Base-by-base conservation (phyloP, 2,113 vertebrate species). In the Spilogale gracilis region DNA sequence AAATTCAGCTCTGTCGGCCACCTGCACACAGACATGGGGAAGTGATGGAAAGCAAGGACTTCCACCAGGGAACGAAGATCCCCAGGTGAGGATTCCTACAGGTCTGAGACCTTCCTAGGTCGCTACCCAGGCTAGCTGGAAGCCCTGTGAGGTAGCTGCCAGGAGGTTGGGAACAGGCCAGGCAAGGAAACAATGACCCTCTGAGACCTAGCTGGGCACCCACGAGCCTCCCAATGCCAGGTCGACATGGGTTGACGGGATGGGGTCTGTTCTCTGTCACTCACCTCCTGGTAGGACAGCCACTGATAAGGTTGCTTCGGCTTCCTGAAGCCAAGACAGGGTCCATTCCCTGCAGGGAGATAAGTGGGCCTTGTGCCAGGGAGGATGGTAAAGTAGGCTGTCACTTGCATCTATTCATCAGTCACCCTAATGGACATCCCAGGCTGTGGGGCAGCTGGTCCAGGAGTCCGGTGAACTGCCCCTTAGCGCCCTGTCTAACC, bases 251-350 rank as follows among this genome's bases (percentile, higher is more conserved):
- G 27, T 13, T 1, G 45, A 63, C 23, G 74, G 27, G 50, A 6
- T 58, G 32, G 63, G 87, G 71, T 7, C 52, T 65, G 65, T 60
- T 52, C 17, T 71, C 92, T 20, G 0, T 89, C 60, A 96, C 99
- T 99, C 54, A 99, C 99, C 99, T 99, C 99, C 98, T 99, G 99
- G 98, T 99, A 99, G 80, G 99, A 99, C 30, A 99, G 97, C 99
- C 99, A 99, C 97, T 99, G 99, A 98, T 99, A 99, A 95, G 99
- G 99, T 98, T 99, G 99, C 96, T 99, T 99, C 54, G 99, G 99
- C 82, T 99, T 99, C 91, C 99, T 99, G 83, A 99, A 99, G 91
- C 99, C 99, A 95, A 99, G 98, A 97, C 99, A 99, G 9, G 99
- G 99, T 52, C 99, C 99, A 13, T 99, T 99, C 89, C 99, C 99